Base-by-base conservation (phyloP, 2,113 vertebrate species). In the Chaetops frenatus region DNA sequence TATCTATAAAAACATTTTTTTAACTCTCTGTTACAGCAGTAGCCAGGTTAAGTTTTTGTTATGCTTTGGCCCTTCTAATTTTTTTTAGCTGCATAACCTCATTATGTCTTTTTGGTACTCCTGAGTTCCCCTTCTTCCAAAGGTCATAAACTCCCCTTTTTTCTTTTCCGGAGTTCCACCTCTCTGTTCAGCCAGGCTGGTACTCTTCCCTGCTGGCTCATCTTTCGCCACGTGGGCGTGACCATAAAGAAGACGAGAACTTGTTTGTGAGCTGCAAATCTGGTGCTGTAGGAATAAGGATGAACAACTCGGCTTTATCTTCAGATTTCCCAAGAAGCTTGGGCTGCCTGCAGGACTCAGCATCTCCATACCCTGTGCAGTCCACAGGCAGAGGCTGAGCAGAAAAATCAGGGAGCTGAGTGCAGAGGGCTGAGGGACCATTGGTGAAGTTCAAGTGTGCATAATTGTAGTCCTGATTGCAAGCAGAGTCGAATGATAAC, bases 401-500 rank as follows among this genome's bases (percentile, higher is more conserved):
- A 70, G 40, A 57, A 80, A 21, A 80, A 12, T 18, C 44, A 36
- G 44, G 44, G 33, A 36, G 9, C 17, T 1, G 15, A 56, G 87
- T n/a, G 69, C 73, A 90, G 84, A 57, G 31, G 14, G n/a, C 35
- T 44, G 72, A 69, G 76, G 85, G 33, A 71, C 74, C 42, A 73
- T 28, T 74, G 66, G 67, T 65, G 86, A 93, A 94, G 84, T 61
- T 23, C 14, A 90, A 87, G 66, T 53, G 57, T 58, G 64, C 51
- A 8, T 85, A 72, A 88, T 53, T 86, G 53, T 54, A 84, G 94
- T 86, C 60, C 86, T 94, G 90, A 92, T 93, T 94, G 88, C 94
- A 96, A 95, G 91, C 57, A 81, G 85, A 79, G 95, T 76, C 94
- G 96, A 92, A 94, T 31, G 56, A 92, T 93, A 93, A 66, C 20